Conservation (phyloP, 2,113 vertebrate genomes). For the Neoarius graeffei region DNA sequence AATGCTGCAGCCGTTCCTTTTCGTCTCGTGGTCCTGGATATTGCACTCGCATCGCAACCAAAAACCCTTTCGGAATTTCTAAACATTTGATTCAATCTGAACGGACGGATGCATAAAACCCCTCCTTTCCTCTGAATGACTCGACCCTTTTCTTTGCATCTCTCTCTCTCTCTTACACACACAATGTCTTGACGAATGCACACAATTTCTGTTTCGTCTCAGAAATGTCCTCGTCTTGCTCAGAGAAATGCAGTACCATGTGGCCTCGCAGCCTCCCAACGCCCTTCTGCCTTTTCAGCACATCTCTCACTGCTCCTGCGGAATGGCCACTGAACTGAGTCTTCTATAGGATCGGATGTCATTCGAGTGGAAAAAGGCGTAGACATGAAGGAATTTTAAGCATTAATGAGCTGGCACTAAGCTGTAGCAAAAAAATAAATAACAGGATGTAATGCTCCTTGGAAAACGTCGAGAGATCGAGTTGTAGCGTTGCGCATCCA, state of each 20-base stretch:
- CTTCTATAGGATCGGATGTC: background rate
- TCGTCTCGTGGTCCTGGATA: slow-evolving; percentile 55
- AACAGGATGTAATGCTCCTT: slow-evolving; percentile 30
- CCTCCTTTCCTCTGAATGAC: slow-evolving; percentile 68
- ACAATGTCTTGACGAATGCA: slow-evolving; percentile 65
- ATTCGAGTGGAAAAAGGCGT: background rate
- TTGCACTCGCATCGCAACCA: slow-evolving; percentile 68
- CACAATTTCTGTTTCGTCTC: slow-evolving; percentile 74
- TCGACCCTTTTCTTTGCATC: slow-evolving; percentile 71
- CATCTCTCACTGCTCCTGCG: slow-evolving; percentile 47
- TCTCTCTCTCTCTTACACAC: slow-evolving; percentile 50
- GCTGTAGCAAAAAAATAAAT: background rate
- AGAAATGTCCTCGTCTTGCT: slow-evolving; percentile 63
- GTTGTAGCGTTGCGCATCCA: slow-evolving; percentile 69
- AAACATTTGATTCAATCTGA: slow-evolving; percentile 72
- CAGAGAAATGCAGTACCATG: slow-evolving; percentile 50
- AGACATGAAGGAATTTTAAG: background rate
- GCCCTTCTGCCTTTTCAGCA: slow-evolving; percentile 57
- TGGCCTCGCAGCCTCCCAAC: slow-evolving; percentile 51
- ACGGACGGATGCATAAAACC: slow-evolving; percentile 73
- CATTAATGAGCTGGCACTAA: no score
- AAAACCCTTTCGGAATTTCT: slow-evolving; percentile 71
- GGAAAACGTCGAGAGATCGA: slow-evolving; percentile 57
- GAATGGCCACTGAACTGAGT: slow-evolving; percentile 37
- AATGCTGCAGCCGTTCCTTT: background rate